Percentiles rank a stretch among this genome's conserved stretches.
Conservation (phyloP, 2,888 invertebrate genomes). For the Drosophila neonasuta region DNA sequence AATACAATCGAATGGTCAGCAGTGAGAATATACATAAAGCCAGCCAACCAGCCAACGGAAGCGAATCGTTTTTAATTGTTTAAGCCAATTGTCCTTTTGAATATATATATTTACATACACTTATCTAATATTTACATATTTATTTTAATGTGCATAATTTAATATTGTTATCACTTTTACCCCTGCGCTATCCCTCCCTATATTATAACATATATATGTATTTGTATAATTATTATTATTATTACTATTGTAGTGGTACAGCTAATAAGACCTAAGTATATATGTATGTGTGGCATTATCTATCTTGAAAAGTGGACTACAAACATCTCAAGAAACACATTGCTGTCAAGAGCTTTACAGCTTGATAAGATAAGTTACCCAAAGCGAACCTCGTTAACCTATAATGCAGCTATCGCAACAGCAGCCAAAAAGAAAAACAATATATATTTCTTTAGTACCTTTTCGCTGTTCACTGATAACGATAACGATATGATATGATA, state of each 20-base stretch:
- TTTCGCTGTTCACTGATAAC: constrained; percentile 49
- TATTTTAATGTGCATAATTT: constrained; percentile 20
- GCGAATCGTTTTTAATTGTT: constrained; percentile 56
- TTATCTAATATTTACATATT: constrained; percentile 35
- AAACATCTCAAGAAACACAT: constrained; percentile 12
- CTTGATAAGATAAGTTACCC: constrained; percentile 47
- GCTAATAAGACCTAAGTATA: constrained; percentile 32
- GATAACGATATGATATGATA: constrained; percentile 34
- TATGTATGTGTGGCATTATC: constrained; percentile 24
- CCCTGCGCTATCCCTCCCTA: not conserved
- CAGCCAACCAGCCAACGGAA: not conserved
- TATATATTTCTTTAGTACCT: constrained; percentile 74
- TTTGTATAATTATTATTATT: constrained; percentile 46
- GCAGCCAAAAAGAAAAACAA: constrained; percentile 20
- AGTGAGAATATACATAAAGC: constrained; percentile 59
- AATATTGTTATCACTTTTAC: constrained; percentile 20
- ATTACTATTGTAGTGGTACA: constrained; percentile 39
- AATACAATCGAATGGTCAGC: constrained; percentile 78
- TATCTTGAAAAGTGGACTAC: constrained; percentile 14
- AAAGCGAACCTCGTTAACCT: constrained; percentile 21
- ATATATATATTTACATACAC: constrained; percentile 34
- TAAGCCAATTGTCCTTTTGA: constrained; percentile 58
- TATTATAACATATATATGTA: constrained; percentile 10
- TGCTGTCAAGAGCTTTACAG: constrained; percentile 51
- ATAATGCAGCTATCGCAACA: constrained; percentile 35